These are phyloP conservation scores for Sclerodermus sp. DNA, from an alignment of 2,888 invertebrate genomes.

Conservation along the genomic window DNA sequence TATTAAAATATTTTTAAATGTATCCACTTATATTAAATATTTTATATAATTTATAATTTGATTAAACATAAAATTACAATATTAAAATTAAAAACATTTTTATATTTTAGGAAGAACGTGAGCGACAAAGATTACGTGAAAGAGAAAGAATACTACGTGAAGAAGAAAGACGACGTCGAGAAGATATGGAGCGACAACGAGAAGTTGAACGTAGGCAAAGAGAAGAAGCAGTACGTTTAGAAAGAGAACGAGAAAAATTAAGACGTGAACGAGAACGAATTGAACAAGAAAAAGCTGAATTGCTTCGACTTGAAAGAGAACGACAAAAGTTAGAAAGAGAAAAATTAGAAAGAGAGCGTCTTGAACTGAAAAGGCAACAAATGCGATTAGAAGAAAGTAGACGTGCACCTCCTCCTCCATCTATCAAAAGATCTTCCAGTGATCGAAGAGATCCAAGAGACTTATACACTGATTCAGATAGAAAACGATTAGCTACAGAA, in stretches of 20 bases:
- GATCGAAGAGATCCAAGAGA: slow-evolving; percentile 52
- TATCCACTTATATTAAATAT: too few relatives aligned
- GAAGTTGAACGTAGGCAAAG: slow-evolving; percentile 82
- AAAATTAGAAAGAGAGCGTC: slow-evolving; percentile 75
- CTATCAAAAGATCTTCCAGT: slow-evolving; percentile 47
- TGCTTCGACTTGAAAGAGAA: slow-evolving; percentile 81
- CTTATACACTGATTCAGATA: slow-evolving; percentile 49
- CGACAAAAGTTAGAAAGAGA: slow-evolving; percentile 76
- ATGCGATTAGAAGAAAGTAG: slow-evolving; percentile 58
- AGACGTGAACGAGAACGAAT: slow-evolving; percentile 83
- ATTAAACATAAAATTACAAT: slow-evolving; percentile 71
- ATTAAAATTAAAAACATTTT: not conserved
- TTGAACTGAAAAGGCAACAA: slow-evolving; percentile 82
- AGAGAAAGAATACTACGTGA: slow-evolving; percentile 77
- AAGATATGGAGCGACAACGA: slow-evolving; percentile 75
- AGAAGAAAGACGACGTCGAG: slow-evolving; percentile 77
- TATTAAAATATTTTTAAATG: too few relatives aligned
- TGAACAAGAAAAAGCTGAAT: slow-evolving; percentile 84
- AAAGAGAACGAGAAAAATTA: slow-evolving; percentile 78
- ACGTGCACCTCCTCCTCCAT: slow-evolving; percentile 42
- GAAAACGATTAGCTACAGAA: slow-evolving; percentile 50
- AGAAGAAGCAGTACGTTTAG: slow-evolving; percentile 80
- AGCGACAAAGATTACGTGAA: slow-evolving; percentile 73
- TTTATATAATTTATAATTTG: too few relatives aligned
- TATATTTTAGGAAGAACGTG: slow-evolving; percentile 69